A percentile compares a stretch with the other conserved stretches of the same genome.
phyloP scores from a whole-genome alignment of 2,888 invertebrate genomes.

The Apocheima hispidaria region DNA sequence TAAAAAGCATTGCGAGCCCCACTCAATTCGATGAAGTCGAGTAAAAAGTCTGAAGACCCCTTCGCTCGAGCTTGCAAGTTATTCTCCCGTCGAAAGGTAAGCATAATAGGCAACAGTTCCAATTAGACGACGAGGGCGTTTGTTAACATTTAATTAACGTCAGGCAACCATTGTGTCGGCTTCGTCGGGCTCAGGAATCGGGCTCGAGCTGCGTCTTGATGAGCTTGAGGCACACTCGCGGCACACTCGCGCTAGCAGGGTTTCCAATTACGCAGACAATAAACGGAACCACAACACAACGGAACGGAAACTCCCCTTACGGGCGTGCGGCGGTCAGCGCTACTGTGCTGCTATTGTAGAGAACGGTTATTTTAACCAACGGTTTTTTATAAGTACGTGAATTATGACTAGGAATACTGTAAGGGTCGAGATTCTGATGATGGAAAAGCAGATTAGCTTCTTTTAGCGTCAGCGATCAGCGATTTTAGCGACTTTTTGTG shows the following conservation, averaged over 20 bases:
- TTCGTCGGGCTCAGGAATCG: constrained; percentile 64
- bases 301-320: neutral
- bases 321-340: constrained; percentile 18
- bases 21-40: constrained; percentile 67
- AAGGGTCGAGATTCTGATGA: neutral
- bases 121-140: constrained; percentile 86
- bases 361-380: constrained; percentile 27
- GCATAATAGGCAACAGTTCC: constrained; percentile 86
- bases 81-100: constrained; percentile 80
- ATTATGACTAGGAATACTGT: neutral
- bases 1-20: constrained; percentile 49
- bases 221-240: constrained; percentile 56
- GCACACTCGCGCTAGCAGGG: constrained; percentile 59
- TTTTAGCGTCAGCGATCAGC: no score
- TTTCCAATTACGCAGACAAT: constrained; percentile 68
- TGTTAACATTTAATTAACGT: constrained; percentile 86
- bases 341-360: constrained; percentile 42
- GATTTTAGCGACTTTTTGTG: no score
- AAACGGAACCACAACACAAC: constrained; percentile 41
- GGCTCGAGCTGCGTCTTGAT: constrained; percentile 50
- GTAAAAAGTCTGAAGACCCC: constrained; percentile 75
- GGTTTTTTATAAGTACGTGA: neutral
- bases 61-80: constrained; percentile 73
- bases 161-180: constrained; percentile 81
- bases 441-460: no score